Base-by-base conservation (phyloP, 2,888 invertebrate species). In the Eupsilia transversa region DNA sequence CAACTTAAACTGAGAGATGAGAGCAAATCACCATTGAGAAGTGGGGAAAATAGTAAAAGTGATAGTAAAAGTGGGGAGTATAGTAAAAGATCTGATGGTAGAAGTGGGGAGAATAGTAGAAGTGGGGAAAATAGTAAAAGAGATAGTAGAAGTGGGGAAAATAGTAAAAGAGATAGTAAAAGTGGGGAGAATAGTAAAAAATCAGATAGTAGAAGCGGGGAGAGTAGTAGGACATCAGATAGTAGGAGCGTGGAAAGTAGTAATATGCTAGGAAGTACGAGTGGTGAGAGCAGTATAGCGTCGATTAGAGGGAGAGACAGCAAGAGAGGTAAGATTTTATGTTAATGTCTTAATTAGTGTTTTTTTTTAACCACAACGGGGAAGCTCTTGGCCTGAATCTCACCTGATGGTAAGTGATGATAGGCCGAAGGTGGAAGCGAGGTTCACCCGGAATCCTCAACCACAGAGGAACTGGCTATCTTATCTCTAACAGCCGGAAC, bases 241-340 rank as follows among this genome's bases (percentile, higher is more conserved):
- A 27, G 5, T 17, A 49, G 43, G 5, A n/a, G 10, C 17, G 63
- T n/a, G 10, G 60, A 35, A 0, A 23, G 2, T 10, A 56, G 69
- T 43, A 64, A 30, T 20, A 30, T 9, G 20, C 56, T 17, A 30
- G 27, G 17, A 56, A 56, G 7, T 30, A 2, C 10, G 3, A 65
- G 6, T 3, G n/a, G n/a, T n/a, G 35, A 54, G 6, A n/a, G 6
- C 30, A 69, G 54, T 61, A 64, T n/a, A 30, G 20, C 69, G 1
- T n/a, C 80, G 0, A 57, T 61, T 23, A 70, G 66, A 5, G 59
- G 61, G 0, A 73, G 59, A 14, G 52, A 33, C 2, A 56, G 5
- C n/a, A 54, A 61, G 2, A 73, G 27, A 52, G 69, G 74, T 80
- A 33, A n/a, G 60, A 70, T n/a, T 30, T 61, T 61, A n/a, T n/a